These are phyloP conservation scores for Cacatua alba DNA, from an alignment of 2,113 vertebrate species.

Conservation along the genomic window DNA sequence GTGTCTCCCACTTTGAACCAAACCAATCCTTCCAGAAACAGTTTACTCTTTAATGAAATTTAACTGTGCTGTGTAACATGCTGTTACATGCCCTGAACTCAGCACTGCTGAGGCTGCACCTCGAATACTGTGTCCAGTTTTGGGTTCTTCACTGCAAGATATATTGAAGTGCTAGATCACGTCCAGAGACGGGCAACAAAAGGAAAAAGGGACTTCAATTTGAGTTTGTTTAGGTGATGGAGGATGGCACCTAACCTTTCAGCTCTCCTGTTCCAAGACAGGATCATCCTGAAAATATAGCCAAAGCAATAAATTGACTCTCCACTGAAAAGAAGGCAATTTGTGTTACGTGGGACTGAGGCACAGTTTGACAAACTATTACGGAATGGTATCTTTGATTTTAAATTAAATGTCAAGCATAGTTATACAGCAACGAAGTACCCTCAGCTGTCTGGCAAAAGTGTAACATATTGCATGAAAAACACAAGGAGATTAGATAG, in stretches of 20 bases:
- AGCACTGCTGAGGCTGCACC: not conserved
- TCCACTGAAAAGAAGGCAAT: constrained; percentile 30
- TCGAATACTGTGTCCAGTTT: not conserved
- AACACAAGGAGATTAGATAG: not conserved
- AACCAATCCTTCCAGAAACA: not conserved
- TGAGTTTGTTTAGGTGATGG: not conserved
- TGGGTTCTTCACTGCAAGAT: not conserved
- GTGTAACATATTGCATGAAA: constrained; percentile 11
- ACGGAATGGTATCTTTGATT: constrained; percentile 59
- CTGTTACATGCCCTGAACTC: not conserved
- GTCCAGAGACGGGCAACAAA: not conserved
- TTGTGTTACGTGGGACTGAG: not conserved
- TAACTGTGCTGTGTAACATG: rapidly evolving
- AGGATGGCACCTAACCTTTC: not conserved
- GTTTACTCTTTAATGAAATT: not conserved
- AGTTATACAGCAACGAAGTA: constrained; percentile 54
- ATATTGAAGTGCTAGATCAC: not conserved
- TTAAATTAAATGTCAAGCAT: constrained; percentile 73
- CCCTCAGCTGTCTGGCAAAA: constrained; percentile 24
- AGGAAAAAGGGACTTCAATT: not conserved
- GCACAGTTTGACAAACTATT: constrained; percentile 57
- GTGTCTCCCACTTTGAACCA: not conserved
- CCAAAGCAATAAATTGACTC: not conserved
- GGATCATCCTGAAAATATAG: constrained; percentile 6
- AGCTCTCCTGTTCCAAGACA: not conserved